These are phyloP conservation scores for Strix uralensis DNA, from an alignment of 2,113 vertebrate genomes.

Conservation along the genomic window DNA sequence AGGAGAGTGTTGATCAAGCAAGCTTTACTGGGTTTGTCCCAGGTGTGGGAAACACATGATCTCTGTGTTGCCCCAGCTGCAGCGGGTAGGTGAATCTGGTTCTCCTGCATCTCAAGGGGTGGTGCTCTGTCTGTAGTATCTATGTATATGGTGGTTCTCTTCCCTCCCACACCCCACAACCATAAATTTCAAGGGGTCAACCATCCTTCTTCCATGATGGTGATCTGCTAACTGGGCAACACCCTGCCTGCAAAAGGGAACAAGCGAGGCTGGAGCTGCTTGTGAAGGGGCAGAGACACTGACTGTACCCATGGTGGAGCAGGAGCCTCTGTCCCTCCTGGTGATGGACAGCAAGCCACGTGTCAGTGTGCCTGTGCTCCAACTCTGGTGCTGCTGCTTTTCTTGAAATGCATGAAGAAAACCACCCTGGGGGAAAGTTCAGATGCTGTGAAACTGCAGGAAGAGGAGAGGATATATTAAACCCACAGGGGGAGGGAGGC, in stretches of 20 bases:
- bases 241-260: not conserved
- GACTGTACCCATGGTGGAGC: too few relatives aligned
- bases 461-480: not conserved
- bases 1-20: not conserved
- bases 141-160: accelerated
- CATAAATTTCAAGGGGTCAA: not conserved
- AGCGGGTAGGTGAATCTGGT: not conserved
- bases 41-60: accelerated
- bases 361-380: not conserved
- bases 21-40: not conserved
- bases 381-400: not conserved
- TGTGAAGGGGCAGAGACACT: not conserved
- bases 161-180: accelerated
- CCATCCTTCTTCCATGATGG: not conserved
- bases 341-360: accelerated
- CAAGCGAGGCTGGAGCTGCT: not conserved
- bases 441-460: not conserved
- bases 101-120: not conserved
- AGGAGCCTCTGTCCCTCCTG: not conserved
- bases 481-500: accelerated
- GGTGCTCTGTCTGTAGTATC: accelerated
- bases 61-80: not conserved
- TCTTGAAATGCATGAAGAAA: not conserved
- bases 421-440: not conserved
- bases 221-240: not conserved